Evolutionary conservation across 2,888 invertebrate genomes (phyloP), one percentile per base, ranked within the genome.

Genomic region (Chaetogeoica ovagalla): DNA sequence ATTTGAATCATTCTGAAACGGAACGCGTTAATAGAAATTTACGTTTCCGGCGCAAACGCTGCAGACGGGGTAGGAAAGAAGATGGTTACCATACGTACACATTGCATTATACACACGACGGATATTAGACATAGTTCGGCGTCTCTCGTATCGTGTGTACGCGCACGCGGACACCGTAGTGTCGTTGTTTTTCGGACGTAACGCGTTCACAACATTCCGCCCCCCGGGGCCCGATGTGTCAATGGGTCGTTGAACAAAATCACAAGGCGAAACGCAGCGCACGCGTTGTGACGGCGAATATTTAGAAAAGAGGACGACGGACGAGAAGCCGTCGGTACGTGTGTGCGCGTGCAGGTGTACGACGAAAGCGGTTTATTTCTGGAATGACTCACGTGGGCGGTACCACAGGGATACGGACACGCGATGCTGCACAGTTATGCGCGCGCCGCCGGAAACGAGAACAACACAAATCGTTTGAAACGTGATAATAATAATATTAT

Each of bases 331-430:
- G 68, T 30, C 30, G 30, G 30, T 30, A 30, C n/a, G 70, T n/a
- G 52, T 1, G 63, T n/a, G 52, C 63, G n/a, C 23, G 52, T 55
- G 65, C 21, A 39, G 66, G 69, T 69, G 23, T 8, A 21, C 37
- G 30, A 63, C 7, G n/a, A n/a, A n/a, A 7, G 65, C 52, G 37
- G 69, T 77, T 77, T 77, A 77, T 77, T 77, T 77, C 77, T 77
- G 77, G 77, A 77, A 77, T 52, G 77, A 77, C 60, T 69, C 60
- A 69, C 52, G 74, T 13, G 48, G 23, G 57, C 21, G 57, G 43
- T 39, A 30, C 72, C 30, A 52, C 15, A 11, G 63, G 4, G 30
- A 30, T 30, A 30, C 30, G 30, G 15, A 5, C 43, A 17, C 52
- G 52, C 2, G 73, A 30, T 30, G 30, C 30, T 30, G 30, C 30